Evolutionary conservation across 2,888 invertebrate genomes (phyloP).

Genomic region (Iphiclides podalirius): DNA sequence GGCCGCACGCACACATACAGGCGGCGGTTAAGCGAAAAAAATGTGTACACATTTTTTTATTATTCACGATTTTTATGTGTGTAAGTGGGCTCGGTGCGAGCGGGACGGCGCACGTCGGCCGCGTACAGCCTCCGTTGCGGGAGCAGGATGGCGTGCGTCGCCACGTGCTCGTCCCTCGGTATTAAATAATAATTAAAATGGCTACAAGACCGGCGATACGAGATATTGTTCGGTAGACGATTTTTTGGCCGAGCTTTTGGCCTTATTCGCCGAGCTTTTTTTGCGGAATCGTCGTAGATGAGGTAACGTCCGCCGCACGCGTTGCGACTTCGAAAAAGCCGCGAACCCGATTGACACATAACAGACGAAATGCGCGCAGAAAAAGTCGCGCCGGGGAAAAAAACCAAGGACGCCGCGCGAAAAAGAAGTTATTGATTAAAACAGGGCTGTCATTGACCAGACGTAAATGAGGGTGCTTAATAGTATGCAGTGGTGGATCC

Average conservation of each 20-base stretch:
- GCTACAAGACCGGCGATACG: conserved; percentile 76
- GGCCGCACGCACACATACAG: conserved; percentile 68
- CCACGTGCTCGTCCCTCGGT: conserved; percentile 79
- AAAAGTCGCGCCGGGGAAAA: conserved; percentile 75
- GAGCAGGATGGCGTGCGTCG: conserved; percentile 58
- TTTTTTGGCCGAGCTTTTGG: conserved; percentile 76
- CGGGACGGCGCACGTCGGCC: conserved; percentile 46
- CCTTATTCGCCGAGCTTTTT: conserved; percentile 70
- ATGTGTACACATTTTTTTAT: conserved; percentile 81
- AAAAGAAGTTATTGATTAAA: conserved; percentile 81
- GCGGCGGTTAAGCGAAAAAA: conserved; percentile 77
- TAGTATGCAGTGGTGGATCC: conserved; percentile 70
- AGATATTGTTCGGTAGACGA: conserved; percentile 76
- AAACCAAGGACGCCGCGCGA: conserved; percentile 76
- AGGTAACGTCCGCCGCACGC: conserved; percentile 52
- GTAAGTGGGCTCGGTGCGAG: conserved; percentile 76
- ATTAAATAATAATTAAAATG: conserved; percentile 81
- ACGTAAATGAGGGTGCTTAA: conserved; percentile 78
- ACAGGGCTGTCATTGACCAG: conserved; percentile 78
- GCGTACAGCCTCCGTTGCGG: conserved; percentile 34
- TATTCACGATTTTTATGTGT: conserved; percentile 80
- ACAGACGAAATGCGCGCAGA: conserved; percentile 74
- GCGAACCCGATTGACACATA: conserved; percentile 69
- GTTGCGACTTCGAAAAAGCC: conserved; percentile 44
- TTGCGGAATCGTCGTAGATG: conserved; percentile 58